Evolutionary conservation across 2,113 vertebrate species (phyloP).

Genomic region (Semnopithecus entellus): DNA sequence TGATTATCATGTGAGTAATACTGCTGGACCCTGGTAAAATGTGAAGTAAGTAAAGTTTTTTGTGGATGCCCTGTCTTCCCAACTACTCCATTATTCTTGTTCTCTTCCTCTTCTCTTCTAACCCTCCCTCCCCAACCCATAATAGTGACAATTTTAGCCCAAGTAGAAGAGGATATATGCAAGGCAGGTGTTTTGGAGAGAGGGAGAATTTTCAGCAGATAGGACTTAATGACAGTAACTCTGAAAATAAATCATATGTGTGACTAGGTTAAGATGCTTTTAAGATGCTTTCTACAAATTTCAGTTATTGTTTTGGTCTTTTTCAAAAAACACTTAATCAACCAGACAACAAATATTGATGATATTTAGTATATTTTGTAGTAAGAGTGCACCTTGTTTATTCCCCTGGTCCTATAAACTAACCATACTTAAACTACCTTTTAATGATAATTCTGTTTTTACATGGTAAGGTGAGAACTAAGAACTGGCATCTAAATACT

Average conservation of each 20-base stretch:
- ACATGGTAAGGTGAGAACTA: background rate
- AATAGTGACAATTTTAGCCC: background rate
- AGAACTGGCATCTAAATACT: background rate
- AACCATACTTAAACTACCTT: background rate
- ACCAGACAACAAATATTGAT: background rate
- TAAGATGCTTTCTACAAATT: background rate
- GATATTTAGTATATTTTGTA: background rate
- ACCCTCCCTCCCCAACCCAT: background rate
- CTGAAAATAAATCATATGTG: background rate
- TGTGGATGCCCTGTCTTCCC: background rate
- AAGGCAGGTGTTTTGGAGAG: background rate
- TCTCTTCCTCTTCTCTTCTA: background rate
- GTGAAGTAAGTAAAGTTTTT: background rate
- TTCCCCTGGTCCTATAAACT: background rate
- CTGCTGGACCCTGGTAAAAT: background rate
- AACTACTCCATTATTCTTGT: background rate
- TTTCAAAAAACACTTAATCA: slow-evolving; percentile 25
- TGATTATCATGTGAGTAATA: background rate
- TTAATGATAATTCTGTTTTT: background rate
- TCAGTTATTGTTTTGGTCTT: slow-evolving; percentile 1
- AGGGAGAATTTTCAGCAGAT: slow-evolving; percentile 12
- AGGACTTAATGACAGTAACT: background rate
- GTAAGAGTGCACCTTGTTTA: background rate
- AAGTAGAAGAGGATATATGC: background rate
- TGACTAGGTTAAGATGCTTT: background rate